Percentiles rank a stretch among this genome's conserved stretches.
These are phyloP conservation scores for Marmota flaviventris DNA, from an alignment of 2,113 vertebrate species.

Conservation along the genomic window DNA sequence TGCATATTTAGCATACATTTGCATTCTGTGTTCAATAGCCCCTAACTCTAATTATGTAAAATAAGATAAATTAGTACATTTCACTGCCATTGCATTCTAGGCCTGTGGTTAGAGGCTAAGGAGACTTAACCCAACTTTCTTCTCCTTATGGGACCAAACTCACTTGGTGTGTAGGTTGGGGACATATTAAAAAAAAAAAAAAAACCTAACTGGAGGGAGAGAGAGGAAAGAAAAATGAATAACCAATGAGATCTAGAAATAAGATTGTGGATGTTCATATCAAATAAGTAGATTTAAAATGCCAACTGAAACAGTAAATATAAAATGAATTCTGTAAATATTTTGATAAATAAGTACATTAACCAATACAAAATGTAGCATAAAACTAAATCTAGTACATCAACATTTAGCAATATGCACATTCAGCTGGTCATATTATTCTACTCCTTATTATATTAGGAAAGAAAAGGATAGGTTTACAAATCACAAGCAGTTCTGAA, in stretches of 20 bases:
- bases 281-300: conserved; percentile 50
- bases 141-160: conserved; percentile 62
- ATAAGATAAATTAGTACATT: conserved; percentile 85
- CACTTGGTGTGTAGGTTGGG: conserved; percentile 41
- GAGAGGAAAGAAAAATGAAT: background rate
- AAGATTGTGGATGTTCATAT: background rate
- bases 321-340: conserved; percentile 42
- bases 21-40: conserved; percentile 86
- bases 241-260: background rate
- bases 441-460: too few species aligned
- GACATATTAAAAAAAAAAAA: conserved; percentile 20
- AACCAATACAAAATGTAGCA: conserved; percentile 60
- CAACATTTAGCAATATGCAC: background rate
- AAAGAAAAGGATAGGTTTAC: background rate
- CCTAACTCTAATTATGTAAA: conserved; percentile 86
- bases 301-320: conserved; percentile 31
- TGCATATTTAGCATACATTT: conserved; percentile 85
- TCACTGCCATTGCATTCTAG: conserved; percentile 79
- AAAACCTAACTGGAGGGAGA: background rate
- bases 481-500: background rate
- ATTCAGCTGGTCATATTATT: background rate
- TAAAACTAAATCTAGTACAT: background rate
- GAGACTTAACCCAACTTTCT: conserved; percentile 73
- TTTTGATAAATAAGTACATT: conserved; percentile 59
- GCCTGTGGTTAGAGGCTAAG: conserved; percentile 70